Evolutionary conservation across 2,797 vertebrate species (phyloP), one percentile per base, ranked within the genome.

Genomic region (Sebastes oblongus): DNA sequence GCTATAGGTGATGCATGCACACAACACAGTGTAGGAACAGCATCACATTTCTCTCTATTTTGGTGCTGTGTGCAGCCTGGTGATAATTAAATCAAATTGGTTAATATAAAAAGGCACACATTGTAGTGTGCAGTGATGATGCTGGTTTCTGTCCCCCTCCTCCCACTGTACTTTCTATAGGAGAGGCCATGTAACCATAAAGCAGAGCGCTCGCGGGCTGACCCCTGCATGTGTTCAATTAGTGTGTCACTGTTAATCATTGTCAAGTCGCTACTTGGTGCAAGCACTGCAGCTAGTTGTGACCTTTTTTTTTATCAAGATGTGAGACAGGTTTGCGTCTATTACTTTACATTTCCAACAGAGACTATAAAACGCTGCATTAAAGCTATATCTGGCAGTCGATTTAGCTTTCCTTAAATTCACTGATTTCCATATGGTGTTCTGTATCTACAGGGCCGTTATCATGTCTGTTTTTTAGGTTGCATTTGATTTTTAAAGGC

Each of bases 141-240:
- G 24, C 60, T 66, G 27, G 20, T 46, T 3, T 39, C 29, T 10
- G 1, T 4, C 29, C 42, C 55, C 56, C 58, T 61, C 73, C 72
- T 55, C 79, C 82, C 34, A 34, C 27, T 78, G 61, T 77, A 70
- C 36, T 78, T 86, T 78, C 71, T 89, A 50, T 66, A 85, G 66
- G 78, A 86, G 76, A 65, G 69, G 82, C 75, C 65, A 24, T 56
- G 73, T 13, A 77, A 42, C 66, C 78, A 39, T 77, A 72, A 75
- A 89, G 86, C 58, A 66, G 70, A 89, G 20, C 81, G 34, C 87
- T 78, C 2, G 39, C 69, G 14, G 81, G 75, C 81, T 52, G 74
- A 83, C 80, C 84, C 69, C 80, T 82, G 88, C 83, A 79, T 84
- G 90, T 71, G 86, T 91, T 87, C 85, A 91, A 89, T 93, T 90